Evolutionary conservation across 2,888 invertebrate species (phyloP).

Genomic region (Coenonympha arcania): DNA sequence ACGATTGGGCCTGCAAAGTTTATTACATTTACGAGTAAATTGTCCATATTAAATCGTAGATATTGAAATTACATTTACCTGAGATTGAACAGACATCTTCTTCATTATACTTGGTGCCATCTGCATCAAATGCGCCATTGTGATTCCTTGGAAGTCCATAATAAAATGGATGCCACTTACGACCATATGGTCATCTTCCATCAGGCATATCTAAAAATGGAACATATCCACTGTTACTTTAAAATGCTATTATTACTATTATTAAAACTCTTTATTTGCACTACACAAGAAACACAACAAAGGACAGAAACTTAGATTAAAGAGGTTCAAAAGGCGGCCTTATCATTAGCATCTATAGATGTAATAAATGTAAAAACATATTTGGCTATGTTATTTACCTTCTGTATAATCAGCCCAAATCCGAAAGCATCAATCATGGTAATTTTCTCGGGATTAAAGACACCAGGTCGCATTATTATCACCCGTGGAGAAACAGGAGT

Average conservation of each 20-base stretch:
- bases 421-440: constrained; percentile 36
- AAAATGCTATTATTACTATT: no score
- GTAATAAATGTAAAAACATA: no score
- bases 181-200: constrained; percentile 69
- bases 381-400: background rate
- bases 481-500: constrained; percentile 57
- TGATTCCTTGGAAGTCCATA: constrained; percentile 66
- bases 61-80: constrained; percentile 43
- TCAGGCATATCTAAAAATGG: constrained; percentile 52
- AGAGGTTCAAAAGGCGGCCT: no score
- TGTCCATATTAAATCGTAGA: no score
- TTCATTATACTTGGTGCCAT: constrained; percentile 70
- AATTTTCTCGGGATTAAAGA: constrained; percentile 58
- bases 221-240: no score
- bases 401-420: background rate
- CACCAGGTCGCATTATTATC: constrained; percentile 67
- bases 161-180: constrained; percentile 61
- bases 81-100: constrained; percentile 56
- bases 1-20: no score
- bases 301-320: no score
- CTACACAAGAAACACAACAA: no score
- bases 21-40: no score
- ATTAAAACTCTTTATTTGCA: no score
- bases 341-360: no score
- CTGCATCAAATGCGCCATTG: constrained; percentile 66